Evolutionary conservation across 2,797 vertebrate species (phyloP), one percentile per base, ranked within the genome.

Genomic region (Ctenopoma kingsleyae): DNA sequence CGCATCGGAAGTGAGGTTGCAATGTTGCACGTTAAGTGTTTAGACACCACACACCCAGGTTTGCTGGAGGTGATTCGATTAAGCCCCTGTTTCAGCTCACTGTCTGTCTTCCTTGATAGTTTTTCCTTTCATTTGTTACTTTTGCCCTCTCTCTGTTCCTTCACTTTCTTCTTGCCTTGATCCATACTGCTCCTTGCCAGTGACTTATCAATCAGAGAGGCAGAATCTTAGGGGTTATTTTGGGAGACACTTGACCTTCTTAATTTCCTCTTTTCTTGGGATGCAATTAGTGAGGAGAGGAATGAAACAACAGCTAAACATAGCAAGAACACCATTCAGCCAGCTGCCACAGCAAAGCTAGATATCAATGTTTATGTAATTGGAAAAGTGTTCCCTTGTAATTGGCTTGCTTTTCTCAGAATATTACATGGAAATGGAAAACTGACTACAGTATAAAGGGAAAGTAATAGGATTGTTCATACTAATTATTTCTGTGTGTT

Each of bases 341-440:
- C 43, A 80, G 71, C 71, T 81, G 87, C 70, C 48, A 71, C 54
- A 12, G 57, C 75, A 73, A 35, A 85, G 76, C 69, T 67, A 71
- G 75, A 85, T 81, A 90, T 80, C 72, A 47, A 48, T 84, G 85
- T 85, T 85, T 82, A 71, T 79, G 74, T 87, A 84, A 88, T 64
- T 79, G 50, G 74, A 78, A 81, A 58, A 57, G 46, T 16, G 50
- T 15, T 76, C 43, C 36, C 80, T 78, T 80, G 69, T 89, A 87
- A 91, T 86, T 80, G 76, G 54, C 57, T 82, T 61, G 53, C 62
- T 64, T 78, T 76, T 72, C 61, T 62, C 47, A 10, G 60, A 77
- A 48, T 58, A 70, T 76, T 67, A 72, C 44, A 60, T 35, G 22
- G 49, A 65, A 80, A 65, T 8, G 35, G 44, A 57, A 67, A 74